These are phyloP conservation scores for Tetheella fluctuosa DNA, from an alignment of 2,888 invertebrate species.

Conservation along the genomic window DNA sequence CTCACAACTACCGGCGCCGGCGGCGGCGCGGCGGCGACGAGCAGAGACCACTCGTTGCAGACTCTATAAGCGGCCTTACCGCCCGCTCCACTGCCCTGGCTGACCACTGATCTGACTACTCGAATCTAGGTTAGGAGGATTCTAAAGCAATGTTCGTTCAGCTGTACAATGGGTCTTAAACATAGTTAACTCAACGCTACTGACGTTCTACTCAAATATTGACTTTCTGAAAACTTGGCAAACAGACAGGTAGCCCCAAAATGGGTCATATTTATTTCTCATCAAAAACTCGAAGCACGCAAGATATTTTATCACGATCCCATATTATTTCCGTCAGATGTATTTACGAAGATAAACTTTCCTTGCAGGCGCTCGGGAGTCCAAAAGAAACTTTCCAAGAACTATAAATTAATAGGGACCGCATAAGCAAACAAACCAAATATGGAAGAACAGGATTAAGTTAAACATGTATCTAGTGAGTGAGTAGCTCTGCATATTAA, in stretches of 20 bases:
- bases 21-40: constrained; percentile 15
- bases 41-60: constrained; percentile 30
- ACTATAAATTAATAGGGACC: too few relatives aligned
- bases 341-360: too few relatives aligned
- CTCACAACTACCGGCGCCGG: not conserved
- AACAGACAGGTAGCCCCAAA: not conserved
- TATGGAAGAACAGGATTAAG: constrained; percentile 53
- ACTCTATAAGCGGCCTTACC: constrained; percentile 42
- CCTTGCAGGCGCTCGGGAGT: too few relatives aligned
- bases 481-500: constrained; percentile 41
- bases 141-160: constrained; percentile 31
- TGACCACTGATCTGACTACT: constrained; percentile 55
- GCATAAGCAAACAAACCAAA: constrained; percentile 43
- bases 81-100: constrained; percentile 51
- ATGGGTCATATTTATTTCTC: constrained; percentile 13
- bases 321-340: too few relatives aligned
- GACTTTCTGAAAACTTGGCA: not conserved
- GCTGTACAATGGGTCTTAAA: constrained; percentile 30
- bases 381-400: too few relatives aligned
- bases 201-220: too few relatives aligned
- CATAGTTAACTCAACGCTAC: not conserved
- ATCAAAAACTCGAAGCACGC: constrained; percentile 36
- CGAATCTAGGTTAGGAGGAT: constrained; percentile 51
- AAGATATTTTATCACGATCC: constrained; percentile 31
- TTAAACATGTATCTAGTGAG: constrained; percentile 41